Evolutionary conservation across 2,797 vertebrate genomes (phyloP).

Genomic region (Lindbergichthys nudifrons): DNA sequence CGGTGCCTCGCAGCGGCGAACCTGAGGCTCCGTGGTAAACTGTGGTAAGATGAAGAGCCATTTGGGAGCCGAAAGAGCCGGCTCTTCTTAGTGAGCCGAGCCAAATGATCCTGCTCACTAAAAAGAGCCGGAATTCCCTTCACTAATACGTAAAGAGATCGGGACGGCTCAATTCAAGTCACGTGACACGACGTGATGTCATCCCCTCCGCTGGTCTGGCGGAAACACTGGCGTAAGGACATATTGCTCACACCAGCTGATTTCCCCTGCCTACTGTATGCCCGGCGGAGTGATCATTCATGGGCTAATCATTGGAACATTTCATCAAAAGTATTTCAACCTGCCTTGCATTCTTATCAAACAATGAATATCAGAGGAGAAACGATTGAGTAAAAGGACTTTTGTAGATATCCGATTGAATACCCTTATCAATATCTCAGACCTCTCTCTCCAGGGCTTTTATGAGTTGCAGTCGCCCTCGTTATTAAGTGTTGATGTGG

Average conservation of each 20-base stretch:
- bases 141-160: too few species aligned
- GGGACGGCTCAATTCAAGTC: too few species aligned
- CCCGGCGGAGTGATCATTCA: neutral
- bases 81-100: too few species aligned
- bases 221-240: neutral
- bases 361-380: neutral
- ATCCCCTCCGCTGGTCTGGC: too few species aligned
- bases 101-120: too few species aligned
- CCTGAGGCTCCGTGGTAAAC: too few species aligned
- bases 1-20: too few species aligned
- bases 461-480: slow-evolving; percentile 17
- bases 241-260: neutral
- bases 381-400: neutral
- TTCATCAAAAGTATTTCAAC: slow-evolving; percentile 10
- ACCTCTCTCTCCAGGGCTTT: slow-evolving; percentile 26
- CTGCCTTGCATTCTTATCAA: neutral
- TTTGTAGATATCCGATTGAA: neutral
- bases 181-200: too few species aligned
- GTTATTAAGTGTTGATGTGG: slow-evolving; percentile 81
- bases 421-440: neutral
- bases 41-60: too few species aligned
- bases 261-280: neutral
- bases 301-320: slow-evolving; percentile 3
- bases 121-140: too few species aligned
- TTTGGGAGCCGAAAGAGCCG: too few species aligned